Base-by-base conservation (phyloP, 1,140 invertebrate genomes). In the Meloidogyne floridensis region DNA sequence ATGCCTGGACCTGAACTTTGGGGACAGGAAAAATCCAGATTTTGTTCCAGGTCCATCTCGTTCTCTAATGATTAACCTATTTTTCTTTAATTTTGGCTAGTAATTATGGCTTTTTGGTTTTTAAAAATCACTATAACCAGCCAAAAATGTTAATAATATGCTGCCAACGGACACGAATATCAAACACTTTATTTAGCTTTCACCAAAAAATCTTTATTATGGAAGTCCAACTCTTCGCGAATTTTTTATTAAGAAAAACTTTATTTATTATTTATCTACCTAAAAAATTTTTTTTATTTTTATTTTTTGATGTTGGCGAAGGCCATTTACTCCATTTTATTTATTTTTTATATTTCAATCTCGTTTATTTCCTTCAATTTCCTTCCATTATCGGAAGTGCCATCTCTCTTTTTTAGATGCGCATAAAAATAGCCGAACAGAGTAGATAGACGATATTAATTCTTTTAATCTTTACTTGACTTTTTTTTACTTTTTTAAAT, bases 321-420 rank as follows among this genome's bases (percentile, higher is more conserved):
- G 59, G 59, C 59, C 59, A 65, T 65, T 65, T 65, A 65, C 59
- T n/a, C 59, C n/a, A n/a, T 65, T 65, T 65, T n/a, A n/a, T 65
- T 65, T 65, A 7, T 65, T 59, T 15, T 15, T 59, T 59, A 56
- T 59, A 11, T 59, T 15, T 65, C n/a, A n/a, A 7, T 65, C 10
- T 65, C 10, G 3, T 65, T 10, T 5, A 13, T 4, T 65, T 65
- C 56, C 56, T 65, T 65, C 56, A 13, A 65, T 65, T 65, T 65
- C n/a, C 15, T n/a, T 65, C 7, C 59, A 4, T 8, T n/a, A 65
- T 65, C 59, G 59, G 59, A 65, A 13, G n/a, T 65, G 13, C 15
- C 59, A 65, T 65, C 59, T 65, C 2, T 59, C 32, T 65, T 65
- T n/a, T 47, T 65, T 65, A 65, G 59, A 65, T 65, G 15, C n/a